Percentiles rank a stretch among this genome's conserved stretches.
These are phyloP conservation scores for Diorhabda carinulata DNA, from an alignment of 1,140 invertebrate species.

Conservation along the genomic window DNA sequence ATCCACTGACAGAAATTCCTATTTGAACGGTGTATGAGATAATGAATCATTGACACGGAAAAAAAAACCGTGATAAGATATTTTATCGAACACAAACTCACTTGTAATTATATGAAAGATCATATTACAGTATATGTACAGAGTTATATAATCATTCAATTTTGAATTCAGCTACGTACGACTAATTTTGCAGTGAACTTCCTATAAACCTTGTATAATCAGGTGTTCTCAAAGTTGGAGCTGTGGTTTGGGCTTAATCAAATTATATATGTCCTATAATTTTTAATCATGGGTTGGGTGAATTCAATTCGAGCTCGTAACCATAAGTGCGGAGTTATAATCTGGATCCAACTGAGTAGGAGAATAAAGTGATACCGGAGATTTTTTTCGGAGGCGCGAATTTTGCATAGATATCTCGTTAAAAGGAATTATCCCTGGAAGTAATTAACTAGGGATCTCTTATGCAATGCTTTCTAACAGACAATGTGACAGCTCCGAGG, in stretches of 20 bases:
- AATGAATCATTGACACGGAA: too few species aligned
- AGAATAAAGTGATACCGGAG: conserved; percentile 13
- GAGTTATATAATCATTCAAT: too few species aligned
- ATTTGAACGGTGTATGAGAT: too few species aligned
- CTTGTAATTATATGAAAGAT: too few species aligned
- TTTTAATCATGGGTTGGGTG: conserved; percentile 1
- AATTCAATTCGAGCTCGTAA: conserved; percentile 12
- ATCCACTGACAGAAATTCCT: too few species aligned
- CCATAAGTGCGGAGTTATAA: conserved; percentile 14
- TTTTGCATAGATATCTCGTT: conserved; percentile 45
- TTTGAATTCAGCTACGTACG: too few species aligned
- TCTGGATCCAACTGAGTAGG: not conserved
- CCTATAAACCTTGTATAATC: not conserved
- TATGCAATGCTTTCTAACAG: conserved; percentile 39
- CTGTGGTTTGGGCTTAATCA: not conserved
- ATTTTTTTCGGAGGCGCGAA: conserved; percentile 27
- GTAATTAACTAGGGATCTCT: conserved; percentile 43
- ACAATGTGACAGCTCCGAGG: conserved; percentile 46
- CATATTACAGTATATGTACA: too few species aligned
- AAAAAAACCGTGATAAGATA: too few species aligned
- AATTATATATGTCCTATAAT: not conserved
- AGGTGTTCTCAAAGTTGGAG: not conserved
- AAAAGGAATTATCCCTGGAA: conserved; percentile 40
- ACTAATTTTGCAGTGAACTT: too few species aligned
- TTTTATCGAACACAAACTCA: too few species aligned